Evolutionary conservation across 2,888 invertebrate genomes (phyloP).

Genomic region (Seladonia tumulorum): DNA sequence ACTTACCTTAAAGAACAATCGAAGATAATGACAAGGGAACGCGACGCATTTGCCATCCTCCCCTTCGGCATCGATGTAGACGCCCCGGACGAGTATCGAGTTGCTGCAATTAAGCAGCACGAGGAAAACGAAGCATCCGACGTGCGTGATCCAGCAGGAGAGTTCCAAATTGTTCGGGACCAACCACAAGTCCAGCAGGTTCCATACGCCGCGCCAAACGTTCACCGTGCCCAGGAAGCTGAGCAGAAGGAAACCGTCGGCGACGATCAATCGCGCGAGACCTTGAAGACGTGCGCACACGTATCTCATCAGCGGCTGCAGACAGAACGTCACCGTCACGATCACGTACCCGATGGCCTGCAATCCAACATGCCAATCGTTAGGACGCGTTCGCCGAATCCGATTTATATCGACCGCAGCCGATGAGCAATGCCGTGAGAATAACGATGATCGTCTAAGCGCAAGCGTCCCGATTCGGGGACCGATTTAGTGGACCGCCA

Average conservation of each 20-base stretch:
- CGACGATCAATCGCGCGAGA: conserved; percentile 88
- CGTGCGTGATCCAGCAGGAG: conserved; percentile 93
- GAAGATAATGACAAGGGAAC: conserved; percentile 93
- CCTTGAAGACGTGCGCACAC: conserved; percentile 89
- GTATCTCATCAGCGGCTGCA: conserved; percentile 91
- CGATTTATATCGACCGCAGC: conserved; percentile 8
- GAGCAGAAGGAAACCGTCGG: conserved; percentile 91
- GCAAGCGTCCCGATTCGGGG: conserved; percentile 1
- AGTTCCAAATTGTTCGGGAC: conserved; percentile 89
- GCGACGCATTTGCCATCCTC: conserved; percentile 93
- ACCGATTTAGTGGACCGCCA: conserved; percentile 3
- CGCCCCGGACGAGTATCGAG: conserved; percentile 93
- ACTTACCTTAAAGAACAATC: conserved; percentile 88
- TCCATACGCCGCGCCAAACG: conserved; percentile 96
- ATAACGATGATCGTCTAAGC: neutral
- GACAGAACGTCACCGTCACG: conserved; percentile 89
- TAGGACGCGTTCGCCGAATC: conserved; percentile 24
- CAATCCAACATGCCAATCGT: conserved; percentile 43
- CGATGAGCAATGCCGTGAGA: neutral
- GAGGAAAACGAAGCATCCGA: conserved; percentile 90
- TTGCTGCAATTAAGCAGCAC: conserved; percentile 94
- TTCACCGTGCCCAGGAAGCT: conserved; percentile 93
- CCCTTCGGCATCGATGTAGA: conserved; percentile 95
- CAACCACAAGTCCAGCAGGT: conserved; percentile 91
- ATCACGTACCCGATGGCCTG: conserved; percentile 91